Percentiles rank a stretch among this genome's conserved stretches.
phyloP scores from a whole-genome alignment of 2,113 vertebrate species.

The Sakesphorus luctuosus region DNA sequence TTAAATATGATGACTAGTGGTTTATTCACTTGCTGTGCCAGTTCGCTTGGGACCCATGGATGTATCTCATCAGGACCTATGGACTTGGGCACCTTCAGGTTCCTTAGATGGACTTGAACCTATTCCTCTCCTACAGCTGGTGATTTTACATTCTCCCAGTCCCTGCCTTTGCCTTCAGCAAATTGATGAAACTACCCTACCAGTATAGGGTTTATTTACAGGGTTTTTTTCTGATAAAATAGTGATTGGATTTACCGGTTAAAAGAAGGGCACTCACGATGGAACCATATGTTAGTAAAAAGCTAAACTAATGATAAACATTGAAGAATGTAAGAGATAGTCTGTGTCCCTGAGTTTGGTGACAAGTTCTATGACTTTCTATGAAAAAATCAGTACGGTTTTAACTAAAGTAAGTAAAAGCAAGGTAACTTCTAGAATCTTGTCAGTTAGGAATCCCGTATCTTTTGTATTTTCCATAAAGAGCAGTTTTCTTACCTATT shows the following conservation, averaged over 20 bases:
- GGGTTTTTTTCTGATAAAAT: background rate
- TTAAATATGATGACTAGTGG: no score
- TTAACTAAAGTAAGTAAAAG: background rate
- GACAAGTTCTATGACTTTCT: background rate
- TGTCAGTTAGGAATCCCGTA: background rate
- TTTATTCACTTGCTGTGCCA: no score
- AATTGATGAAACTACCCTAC: background rate
- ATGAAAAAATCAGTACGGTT: background rate
- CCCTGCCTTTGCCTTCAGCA: background rate
- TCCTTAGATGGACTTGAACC: background rate
- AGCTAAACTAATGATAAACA: background rate
- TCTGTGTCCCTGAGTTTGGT: background rate
- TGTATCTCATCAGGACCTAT: background rate
- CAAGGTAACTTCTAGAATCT: background rate
- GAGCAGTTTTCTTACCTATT: background rate
- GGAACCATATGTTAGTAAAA: background rate
- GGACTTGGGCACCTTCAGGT: background rate
- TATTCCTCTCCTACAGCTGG: accelerated
- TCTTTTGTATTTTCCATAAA: background rate
- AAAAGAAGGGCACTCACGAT: background rate
- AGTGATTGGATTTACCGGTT: background rate
- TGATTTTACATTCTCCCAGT: background rate
- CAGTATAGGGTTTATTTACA: background rate
- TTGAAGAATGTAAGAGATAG: background rate
- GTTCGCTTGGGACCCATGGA: background rate